Evolutionary conservation across 2,113 vertebrate genomes (phyloP).

Genomic region (Synodontis membranacea): DNA sequence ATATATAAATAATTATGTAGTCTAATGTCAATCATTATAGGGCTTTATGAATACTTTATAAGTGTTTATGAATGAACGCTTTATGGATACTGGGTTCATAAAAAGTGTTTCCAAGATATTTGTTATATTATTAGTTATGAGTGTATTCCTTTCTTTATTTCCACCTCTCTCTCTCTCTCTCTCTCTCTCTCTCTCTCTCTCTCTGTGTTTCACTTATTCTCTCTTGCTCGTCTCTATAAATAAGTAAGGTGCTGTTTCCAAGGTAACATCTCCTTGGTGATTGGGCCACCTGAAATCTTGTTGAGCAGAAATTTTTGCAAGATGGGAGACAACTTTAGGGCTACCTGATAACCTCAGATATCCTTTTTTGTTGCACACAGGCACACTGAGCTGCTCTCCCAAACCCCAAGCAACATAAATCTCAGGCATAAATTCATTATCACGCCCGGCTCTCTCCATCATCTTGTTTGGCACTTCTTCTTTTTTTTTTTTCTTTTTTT

Average conservation of each 20-base stretch:
- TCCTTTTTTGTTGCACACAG: not conserved
- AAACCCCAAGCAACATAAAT: conserved; percentile 1
- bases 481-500: no score
- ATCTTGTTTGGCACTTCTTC: not conserved
- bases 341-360: not conserved
- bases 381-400: not conserved
- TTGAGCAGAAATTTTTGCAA: conserved; percentile 41
- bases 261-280: conserved; percentile 76
- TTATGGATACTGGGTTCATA: no score
- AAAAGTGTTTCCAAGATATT: not conserved
- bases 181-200: conserved; percentile 18
- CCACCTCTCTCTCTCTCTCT: conserved; percentile 16
- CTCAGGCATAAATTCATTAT: conserved; percentile 30
- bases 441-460: conserved; percentile 8
- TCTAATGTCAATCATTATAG: no score
- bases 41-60: no score
- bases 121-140: conserved; percentile 7
- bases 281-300: conserved; percentile 69
- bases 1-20: no score
- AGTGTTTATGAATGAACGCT: no score
- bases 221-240: conserved; percentile 67
- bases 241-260: conserved; percentile 79
- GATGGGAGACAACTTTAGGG: conserved; percentile 42
- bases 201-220: not conserved
- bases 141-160: not conserved